Evolutionary conservation across 2,888 invertebrate species (phyloP), one percentile per base, ranked within the genome.

Genomic region (Heterodera filipjevi): DNA sequence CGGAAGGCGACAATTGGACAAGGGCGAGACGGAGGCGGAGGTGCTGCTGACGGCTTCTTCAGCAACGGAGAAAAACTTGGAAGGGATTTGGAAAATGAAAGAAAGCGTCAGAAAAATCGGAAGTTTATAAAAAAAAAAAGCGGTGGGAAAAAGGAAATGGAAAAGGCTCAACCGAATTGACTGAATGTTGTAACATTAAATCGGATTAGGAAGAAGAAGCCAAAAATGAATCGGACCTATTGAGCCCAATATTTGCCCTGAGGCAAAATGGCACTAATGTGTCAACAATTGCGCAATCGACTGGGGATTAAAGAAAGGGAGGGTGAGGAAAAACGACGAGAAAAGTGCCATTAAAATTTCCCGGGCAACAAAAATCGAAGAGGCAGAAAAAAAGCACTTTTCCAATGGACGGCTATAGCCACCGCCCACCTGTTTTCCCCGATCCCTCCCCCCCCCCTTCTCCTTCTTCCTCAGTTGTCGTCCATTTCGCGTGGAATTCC

Each of bases 41-140:
- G 33, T 32, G 33, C 68, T 32, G 68, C 33, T 68, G 68, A 35
- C 35, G 68, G 33, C 68, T 16, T 68, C 68, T 22, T 32, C 32
- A 22, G 68, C 68, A 30, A 68, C 68, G 68, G 68, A 68, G 68
- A 68, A 68, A 35, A 68, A 68, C 68, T 68, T 59, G 19, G 6
- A 33, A 32, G 68, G 68, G 33, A 5, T 27, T 22, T 32, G 33
- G 14, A 27, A 19, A n/a, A n/a, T n/a, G n/a, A n/a, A n/a, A 27
- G 27, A 16, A 27, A 27, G 27, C 5, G 66, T 27, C 8, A 33
- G 8, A 66, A 66, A 27, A 59, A 8, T 27, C 6, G 22, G 8
- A 59, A 59, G n/a, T 6, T 6, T 27, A 8, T 3, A 59, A n/a
- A 59, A 59, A 3, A 59, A 59, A 12, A 49, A 49, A 14, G 49